Base-by-base conservation (phyloP, 2,113 vertebrate genomes). In the Brachypteracias leptosomus region DNA sequence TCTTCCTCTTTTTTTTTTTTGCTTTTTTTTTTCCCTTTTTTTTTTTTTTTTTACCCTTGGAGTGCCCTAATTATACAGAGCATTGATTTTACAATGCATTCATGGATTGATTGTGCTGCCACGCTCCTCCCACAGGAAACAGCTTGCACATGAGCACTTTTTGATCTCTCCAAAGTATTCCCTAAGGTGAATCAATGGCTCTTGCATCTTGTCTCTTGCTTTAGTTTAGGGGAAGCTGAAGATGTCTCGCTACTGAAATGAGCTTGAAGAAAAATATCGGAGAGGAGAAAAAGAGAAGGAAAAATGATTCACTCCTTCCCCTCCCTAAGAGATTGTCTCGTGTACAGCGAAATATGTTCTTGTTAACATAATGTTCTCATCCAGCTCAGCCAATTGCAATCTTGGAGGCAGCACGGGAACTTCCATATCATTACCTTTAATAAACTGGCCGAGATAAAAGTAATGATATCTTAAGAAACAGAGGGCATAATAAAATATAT, bases 1-100 rank as follows among this genome's bases (percentile, higher is more conserved):
- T 10, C 54, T 86, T 40, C 83, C 89, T 88, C 97, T 98, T 46
- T 62, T 57, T 44, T 25, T 5, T 6, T 7, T 13, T 33, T 90
- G 42, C 83, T 96, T 97, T 97, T 98, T 33, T 26, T 47, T 26
- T 7, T 4, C 3, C 6, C 13, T 20, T 7, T 5, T 35, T 36
- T 21, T 66, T 49, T 96, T 94, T 95, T 94, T 97, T 98, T 98
- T 98, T 99, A 98, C 98, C 98, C 99, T 99, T 99, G 99, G 98
- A 98, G 98, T 98, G 98, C 98, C 98, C 98, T 99, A 99, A 99
- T 99, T 99, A 99, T 99, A 98, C 98, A 99, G 97, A 95, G 97
- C 98, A 99, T 99, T 99, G 99, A 99, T 99, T 99, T 99, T 99
- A 98, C 98, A 99, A 98, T 98, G 98, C 98, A 98, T 98, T 97